Evolutionary conservation across 2,797 vertebrate genomes (phyloP).

Genomic region (Hypotaenidia okinawae): DNA sequence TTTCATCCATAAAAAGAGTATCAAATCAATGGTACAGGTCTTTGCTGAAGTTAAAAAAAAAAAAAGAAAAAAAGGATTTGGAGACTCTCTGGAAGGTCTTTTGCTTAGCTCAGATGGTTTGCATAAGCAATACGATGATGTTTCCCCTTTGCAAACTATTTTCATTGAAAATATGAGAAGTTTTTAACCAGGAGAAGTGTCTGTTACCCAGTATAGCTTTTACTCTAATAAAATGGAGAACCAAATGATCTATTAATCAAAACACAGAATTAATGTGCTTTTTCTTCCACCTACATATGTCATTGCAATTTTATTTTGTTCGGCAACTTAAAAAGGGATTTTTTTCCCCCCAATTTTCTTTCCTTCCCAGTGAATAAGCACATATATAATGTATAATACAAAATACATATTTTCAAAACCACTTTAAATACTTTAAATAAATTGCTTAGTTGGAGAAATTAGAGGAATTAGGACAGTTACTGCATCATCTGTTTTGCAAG

Average conservation of each 20-base stretch:
- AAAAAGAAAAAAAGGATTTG: neutral
- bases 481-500: neutral
- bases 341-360: neutral
- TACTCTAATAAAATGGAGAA: neutral
- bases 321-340: neutral
- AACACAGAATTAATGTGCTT: neutral
- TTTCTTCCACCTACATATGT: neutral
- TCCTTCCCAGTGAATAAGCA: neutral
- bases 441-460: neutral
- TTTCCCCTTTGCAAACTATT: neutral
- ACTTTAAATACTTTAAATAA: neutral
- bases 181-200: neutral
- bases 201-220: neutral
- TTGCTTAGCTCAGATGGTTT: neutral
- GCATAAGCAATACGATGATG: neutral
- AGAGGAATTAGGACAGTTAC: neutral
- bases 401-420: neutral
- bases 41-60: neutral
- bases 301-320: neutral
- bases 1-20: neutral
- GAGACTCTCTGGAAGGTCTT: conserved; percentile 28
- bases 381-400: neutral
- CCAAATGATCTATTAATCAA: neutral
- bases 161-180: neutral
- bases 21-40: conserved; percentile 47